Evolutionary conservation across 2,888 invertebrate genomes (phyloP).

Genomic region (Gibbula magus): DNA sequence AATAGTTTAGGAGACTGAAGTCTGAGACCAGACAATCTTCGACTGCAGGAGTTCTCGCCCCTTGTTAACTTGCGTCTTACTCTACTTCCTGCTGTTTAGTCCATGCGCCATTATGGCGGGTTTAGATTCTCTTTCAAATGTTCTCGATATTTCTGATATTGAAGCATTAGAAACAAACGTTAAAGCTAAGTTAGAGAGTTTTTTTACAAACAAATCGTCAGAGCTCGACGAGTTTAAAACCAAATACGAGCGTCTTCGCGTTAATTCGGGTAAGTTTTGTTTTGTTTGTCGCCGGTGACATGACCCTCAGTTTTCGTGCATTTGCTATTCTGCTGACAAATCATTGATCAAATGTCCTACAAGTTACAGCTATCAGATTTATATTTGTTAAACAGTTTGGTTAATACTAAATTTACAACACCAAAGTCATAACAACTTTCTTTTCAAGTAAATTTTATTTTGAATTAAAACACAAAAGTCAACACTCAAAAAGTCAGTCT

Average conservation of each 20-base stretch:
- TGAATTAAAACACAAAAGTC: too few relatives aligned
- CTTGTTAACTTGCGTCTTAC: neutral
- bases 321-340: neutral
- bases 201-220: constrained; percentile 36
- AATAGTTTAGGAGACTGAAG: too few relatives aligned
- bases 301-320: neutral
- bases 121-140: constrained; percentile 46
- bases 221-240: constrained; percentile 52
- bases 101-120: constrained; percentile 57
- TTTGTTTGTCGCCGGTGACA: neutral
- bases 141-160: constrained; percentile 48
- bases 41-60: neutral
- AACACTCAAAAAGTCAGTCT: too few relatives aligned
- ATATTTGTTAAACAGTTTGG: neutral
- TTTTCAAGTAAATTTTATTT: too few relatives aligned
- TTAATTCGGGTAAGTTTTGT: constrained; percentile 60
- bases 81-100: neutral
- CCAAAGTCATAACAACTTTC: too few relatives aligned
- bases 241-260: constrained; percentile 61
- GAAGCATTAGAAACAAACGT: constrained; percentile 43
- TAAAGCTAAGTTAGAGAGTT: constrained; percentile 50
- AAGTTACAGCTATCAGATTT: neutral
- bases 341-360: neutral
- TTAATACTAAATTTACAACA: neutral
- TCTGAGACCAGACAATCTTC: too few relatives aligned